Evolutionary conservation across 2,113 vertebrate genomes (phyloP), one percentile per base, ranked within the genome.

Genomic region (Accipiter cooperii): DNA sequence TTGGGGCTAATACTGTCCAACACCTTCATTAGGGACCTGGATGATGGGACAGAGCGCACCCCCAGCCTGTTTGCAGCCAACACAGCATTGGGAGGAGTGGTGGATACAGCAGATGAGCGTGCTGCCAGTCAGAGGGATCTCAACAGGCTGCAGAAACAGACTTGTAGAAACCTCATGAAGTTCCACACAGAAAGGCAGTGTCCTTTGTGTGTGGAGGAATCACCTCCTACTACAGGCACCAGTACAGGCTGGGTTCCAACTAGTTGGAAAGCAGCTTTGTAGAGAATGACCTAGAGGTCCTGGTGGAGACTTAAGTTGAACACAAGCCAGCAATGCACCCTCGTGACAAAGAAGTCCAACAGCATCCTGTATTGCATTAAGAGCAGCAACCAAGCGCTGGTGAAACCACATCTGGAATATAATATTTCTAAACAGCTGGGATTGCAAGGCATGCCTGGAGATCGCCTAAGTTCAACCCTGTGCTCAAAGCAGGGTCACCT

Each of bases 31-130:
- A 17, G 33, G 46, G 55, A 33, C 26, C 33, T 21, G 64, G 46
- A 36, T 5, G 1, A 49, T 1, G 2, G 52, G 52, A 77, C 54
- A 68, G 31, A 40, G 22, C 2, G 0, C 12, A 28, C 18, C 31
- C 31, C n/a, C 44, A 19, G n/a, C 15, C 3, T 19, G 20, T 42
- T 4, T n/a, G 44, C 54, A 51, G 44, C 31, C 13, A 24, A 60
- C 20, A 38, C 18, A 4, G 49, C n/a, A 13, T 1, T 5, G 55
- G 36, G 20, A 52, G 46, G n/a, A 87, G 29, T 1, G 5, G 20
- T 20, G 25, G n/a, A 31, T 42, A n/a, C 21, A 57, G 40, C 70
- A 76, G 71, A 18, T 12, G 12, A 57, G 28, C 0, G 9, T 2
- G 4, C 42, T 57, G 61, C 51, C 51, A 57, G 28, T 34, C 49